Evolutionary conservation across 2,797 vertebrate genomes (phyloP).

Genomic region (Zalophus californianus): DNA sequence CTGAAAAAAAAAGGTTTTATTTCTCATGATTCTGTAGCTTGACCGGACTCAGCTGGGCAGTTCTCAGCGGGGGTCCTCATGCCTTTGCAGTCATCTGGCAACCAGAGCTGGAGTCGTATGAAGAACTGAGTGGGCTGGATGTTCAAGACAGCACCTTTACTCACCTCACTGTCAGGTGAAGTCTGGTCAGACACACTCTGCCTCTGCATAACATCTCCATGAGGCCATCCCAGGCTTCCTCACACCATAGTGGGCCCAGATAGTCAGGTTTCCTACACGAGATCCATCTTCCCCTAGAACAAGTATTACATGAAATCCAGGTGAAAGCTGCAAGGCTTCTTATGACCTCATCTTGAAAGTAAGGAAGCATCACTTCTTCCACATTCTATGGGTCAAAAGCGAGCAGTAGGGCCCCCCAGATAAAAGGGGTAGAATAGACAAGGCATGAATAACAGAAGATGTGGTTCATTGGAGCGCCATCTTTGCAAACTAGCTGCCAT

Average conservation of each 20-base stretch:
- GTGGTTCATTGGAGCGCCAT: not conserved
- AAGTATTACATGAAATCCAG: not conserved
- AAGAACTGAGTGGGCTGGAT: not conserved
- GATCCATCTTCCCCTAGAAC: not conserved
- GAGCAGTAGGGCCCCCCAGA: not conserved
- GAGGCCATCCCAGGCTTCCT: not conserved
- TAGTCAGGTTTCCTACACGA: not conserved
- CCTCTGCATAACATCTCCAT: not conserved
- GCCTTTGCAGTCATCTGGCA: not conserved
- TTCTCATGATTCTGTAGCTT: not conserved
- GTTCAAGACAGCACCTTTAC: not conserved
- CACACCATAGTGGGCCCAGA: not conserved
- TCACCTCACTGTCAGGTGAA: not conserved
- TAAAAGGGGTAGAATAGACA: not conserved
- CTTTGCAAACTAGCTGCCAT: not conserved
- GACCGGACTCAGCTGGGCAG: too few species aligned
- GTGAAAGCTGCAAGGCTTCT: not conserved
- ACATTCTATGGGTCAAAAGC: not conserved
- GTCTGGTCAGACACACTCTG: not conserved
- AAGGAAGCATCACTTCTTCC: not conserved
- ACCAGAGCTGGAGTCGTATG: not conserved
- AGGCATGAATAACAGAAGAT: not conserved
- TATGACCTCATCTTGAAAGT: not conserved
- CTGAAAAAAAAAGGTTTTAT: not conserved
- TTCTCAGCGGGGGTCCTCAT: not conserved